Evolutionary conservation across 2,797 vertebrate genomes (phyloP), one percentile per base, ranked within the genome.

Genomic region (Spheniscus humboldti): DNA sequence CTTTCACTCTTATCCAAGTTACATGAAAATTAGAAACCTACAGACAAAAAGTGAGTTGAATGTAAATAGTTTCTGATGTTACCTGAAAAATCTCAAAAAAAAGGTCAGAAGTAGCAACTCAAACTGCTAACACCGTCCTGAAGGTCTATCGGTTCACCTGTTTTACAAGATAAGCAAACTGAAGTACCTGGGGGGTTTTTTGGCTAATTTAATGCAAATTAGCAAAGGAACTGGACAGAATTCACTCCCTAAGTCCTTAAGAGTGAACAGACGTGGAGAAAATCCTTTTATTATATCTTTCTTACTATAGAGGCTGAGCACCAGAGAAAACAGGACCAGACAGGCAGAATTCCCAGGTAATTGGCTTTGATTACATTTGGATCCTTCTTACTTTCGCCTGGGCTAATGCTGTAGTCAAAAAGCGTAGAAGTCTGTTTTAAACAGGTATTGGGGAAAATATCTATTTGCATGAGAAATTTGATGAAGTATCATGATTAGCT

Each of bases 391-490:
- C 13, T n/a, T 68, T 64, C 4, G 2, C 28, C 10, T 71, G 56
- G 63, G 47, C n/a, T 89, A 60, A 56, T 0, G 1, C 13, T 33
- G 25, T 35, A 63, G 53, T 20, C 24, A 80, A 28, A 30, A 25
- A 79, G 22, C 4, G 3, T 7, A 55, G 41, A 72, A 71, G 47
- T 30, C 47, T 75, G 12, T 47, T 94, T 66, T 76, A 83, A 90
- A 53, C 8, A 77, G 30, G 43, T 86, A 55, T 4, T 66, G 28
- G 41, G 86, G 73, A 75, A 96, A 91, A 85, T 41, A 71, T 0
- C 14, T 69, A 50, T 88, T 90, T 91, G 37, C 41, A 50, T 64
- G 43, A 76, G 37, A 91, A 91, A 89, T 35, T 63, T 86, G 47
- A 82, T 63, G 30, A 88, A 67, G 10, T 18, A n/a, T 52, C 41